Base-by-base conservation (phyloP, 2,888 invertebrate species). In the Megaustenia siamemsis region DNA sequence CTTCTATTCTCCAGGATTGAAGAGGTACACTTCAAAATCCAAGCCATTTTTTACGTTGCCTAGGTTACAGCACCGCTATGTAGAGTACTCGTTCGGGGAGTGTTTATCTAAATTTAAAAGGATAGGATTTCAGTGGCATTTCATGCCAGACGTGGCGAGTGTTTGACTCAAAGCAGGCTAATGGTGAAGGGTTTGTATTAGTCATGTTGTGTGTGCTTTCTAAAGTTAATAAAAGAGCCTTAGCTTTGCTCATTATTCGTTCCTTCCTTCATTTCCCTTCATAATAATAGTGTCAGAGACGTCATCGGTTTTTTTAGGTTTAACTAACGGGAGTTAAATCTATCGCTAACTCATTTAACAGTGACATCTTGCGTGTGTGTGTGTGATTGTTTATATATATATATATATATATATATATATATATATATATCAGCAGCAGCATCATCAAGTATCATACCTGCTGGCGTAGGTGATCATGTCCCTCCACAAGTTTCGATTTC, bases 71-170 rank as follows among this genome's bases (percentile, higher is more conserved):
- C 69, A 69, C 21, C n/a, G 38, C 1, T 40, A 8, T 40, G 28
- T 63, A 40, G 5, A 21, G 4, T 24, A 56, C 5, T 24, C 24
- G 1, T 18, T 24, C n/a, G 21, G 24, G 69, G 15, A 69, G 40
- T 69, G 69, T 69, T 69, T 69, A n/a, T 68, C 18, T 68, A 68
- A 69, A 40, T 69, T 69, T 69, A 40, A 69, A 40, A 21, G 8
- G 24, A 56, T 1, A 38, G 24, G 38, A 40, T 69, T 69, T 40
- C 40, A 4, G 40, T 40, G 69, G 21, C 21, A 6, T 32, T 63
- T 63, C 32, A 28, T 32, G 6, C 8, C 63, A 63, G 21, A 4
- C 63, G 32, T 15, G 10, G 24, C 18, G 40, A n/a, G 40, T 24
- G 38, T 40, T 38, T 4, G 5, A n/a, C 3, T 1, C 4, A 69